Conservation (phyloP, 2,797 vertebrate genomes). For the Clamator glandarius region DNA sequence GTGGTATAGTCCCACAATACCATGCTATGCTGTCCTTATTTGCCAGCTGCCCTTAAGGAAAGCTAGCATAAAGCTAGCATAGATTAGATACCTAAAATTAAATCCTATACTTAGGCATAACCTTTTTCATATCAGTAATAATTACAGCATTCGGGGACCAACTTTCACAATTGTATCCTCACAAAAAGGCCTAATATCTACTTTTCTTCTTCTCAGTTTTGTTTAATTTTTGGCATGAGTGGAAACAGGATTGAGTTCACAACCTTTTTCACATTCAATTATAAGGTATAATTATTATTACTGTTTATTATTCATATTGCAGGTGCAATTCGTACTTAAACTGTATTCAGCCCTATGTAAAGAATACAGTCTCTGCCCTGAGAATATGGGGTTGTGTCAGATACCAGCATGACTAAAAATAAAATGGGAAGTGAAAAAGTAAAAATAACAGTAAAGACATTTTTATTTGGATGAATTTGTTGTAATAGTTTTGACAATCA, state of each 20-base stretch:
- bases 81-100: neutral
- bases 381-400: slow-evolving; percentile 23
- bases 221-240: slow-evolving; percentile 20
- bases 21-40: neutral
- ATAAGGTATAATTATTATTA: slow-evolving; percentile 30
- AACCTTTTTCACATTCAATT: neutral
- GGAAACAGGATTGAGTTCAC: neutral
- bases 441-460: slow-evolving; percentile 20
- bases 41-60: neutral
- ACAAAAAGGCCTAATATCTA: neutral
- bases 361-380: neutral
- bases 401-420: neutral
- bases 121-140: neutral
- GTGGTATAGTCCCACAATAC: neutral
- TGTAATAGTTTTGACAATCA: neutral
- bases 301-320: slow-evolving; percentile 5
- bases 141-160: slow-evolving; percentile 21
- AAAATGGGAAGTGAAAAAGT: slow-evolving; percentile 9
- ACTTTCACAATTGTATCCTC: neutral
- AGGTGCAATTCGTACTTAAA: slow-evolving; percentile 29
- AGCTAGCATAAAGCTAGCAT: neutral
- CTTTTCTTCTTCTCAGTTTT: slow-evolving; percentile 6
- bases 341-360: neutral
- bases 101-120: neutral
- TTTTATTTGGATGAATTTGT: neutral